These are phyloP conservation scores for Antennarius striatus DNA, from an alignment of 2,113 vertebrate genomes.

Conservation along the genomic window DNA sequence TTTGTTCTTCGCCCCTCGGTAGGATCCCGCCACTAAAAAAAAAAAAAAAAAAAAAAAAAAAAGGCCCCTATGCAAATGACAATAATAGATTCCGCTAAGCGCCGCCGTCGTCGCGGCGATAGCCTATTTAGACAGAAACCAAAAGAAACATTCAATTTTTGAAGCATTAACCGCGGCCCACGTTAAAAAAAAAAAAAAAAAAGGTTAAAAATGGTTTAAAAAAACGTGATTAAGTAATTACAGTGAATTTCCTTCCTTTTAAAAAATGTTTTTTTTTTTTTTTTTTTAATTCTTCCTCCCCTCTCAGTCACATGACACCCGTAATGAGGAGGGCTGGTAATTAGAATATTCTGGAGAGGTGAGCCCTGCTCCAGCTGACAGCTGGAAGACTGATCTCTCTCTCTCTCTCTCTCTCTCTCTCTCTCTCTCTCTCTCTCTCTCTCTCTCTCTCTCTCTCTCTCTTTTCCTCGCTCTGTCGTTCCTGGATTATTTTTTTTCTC, in stretches of 20 bases:
- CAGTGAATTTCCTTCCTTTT: conserved; percentile 67
- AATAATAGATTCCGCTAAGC: conserved; percentile 84
- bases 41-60: too few species aligned
- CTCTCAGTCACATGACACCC: conserved; percentile 78
- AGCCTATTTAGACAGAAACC: conserved; percentile 81
- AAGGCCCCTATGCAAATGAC: conserved; percentile 81
- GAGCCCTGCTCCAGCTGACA: conserved; percentile 66
- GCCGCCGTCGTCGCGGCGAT: conserved; percentile 67
- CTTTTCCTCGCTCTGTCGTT: conserved; percentile 11
- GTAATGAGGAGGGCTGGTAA: conserved; percentile 81
- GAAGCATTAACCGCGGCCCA: conserved; percentile 75
- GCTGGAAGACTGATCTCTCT: conserved; percentile 65
- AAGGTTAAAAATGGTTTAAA: too few species aligned
- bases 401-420: conserved; percentile 53
- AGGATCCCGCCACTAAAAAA: conserved; percentile 71
- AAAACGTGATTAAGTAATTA: conserved; percentile 82
- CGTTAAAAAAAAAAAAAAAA: conserved; percentile 75
- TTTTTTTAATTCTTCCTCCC: conserved; percentile 22
- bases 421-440: conserved; percentile 58
- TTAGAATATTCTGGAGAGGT: conserved; percentile 81
- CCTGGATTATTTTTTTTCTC: conserved; percentile 51
- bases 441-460: conserved; percentile 43
- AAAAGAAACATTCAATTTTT: conserved; percentile 84
- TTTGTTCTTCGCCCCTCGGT: conserved; percentile 84
- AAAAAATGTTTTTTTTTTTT: too few species aligned